Conservation (phyloP, 2,888 invertebrate genomes). For the Strigamia maritima region DNA sequence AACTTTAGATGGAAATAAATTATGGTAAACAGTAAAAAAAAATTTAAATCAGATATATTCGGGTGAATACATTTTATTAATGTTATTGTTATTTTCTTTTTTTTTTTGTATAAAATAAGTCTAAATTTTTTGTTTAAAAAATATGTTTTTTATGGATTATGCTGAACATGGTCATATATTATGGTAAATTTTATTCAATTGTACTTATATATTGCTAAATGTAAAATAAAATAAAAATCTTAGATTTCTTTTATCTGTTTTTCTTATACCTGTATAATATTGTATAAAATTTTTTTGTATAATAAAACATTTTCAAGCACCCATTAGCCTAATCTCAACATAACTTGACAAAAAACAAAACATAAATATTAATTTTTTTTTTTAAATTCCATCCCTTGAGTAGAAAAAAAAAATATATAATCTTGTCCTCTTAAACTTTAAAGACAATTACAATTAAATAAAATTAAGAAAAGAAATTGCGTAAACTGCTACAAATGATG, state of each 20-base stretch:
- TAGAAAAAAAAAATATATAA: neutral
- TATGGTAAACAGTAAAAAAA: no score
- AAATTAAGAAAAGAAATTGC: conserved; percentile 10
- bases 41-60: neutral
- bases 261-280: no score
- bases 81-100: neutral
- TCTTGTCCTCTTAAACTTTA: neutral
- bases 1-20: neutral
- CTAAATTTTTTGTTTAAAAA: neutral
- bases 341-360: no score
- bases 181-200: no score
- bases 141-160: neutral
- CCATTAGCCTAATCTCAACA: no score
- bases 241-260: no score
- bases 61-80: neutral
- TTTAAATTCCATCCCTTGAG: neutral
- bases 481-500: neutral
- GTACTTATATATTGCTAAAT: no score
- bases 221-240: no score
- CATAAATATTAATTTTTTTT: neutral
- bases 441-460: neutral
- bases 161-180: neutral
- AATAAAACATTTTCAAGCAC: no score
- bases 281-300: no score
- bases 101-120: neutral